A percentile compares a stretch with the other conserved stretches of the same genome.
Evolutionary conservation across 2,797 vertebrate genomes (phyloP).

Genomic region (Halcyon smyrnensis): DNA sequence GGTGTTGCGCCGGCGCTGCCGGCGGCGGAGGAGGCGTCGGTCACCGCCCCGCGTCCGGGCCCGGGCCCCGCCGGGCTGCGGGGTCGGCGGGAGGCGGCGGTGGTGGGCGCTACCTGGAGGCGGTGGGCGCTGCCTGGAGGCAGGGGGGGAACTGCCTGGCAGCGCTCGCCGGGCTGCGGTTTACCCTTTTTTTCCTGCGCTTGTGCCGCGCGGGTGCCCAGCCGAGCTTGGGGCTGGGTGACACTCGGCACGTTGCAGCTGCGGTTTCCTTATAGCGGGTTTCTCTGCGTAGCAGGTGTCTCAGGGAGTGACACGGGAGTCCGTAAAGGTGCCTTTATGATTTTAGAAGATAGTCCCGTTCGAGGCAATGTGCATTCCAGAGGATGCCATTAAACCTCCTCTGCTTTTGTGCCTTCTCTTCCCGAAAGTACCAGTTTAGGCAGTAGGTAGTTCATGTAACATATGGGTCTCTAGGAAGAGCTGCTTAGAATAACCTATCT

Average conservation of each 20-base stretch:
- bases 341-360: accelerated
- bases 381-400: accelerated
- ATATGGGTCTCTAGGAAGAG: background rate
- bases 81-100: no score
- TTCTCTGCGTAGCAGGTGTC: accelerated
- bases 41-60: no score
- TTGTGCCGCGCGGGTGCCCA: accelerated
- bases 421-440: background rate
- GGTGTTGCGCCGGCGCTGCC: background rate
- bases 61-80: no score
- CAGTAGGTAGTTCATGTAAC: background rate
- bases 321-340: accelerated
- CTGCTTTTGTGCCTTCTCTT: background rate
- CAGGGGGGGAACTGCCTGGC: background rate
- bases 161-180: no score
- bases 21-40: background rate
- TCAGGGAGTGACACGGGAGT: accelerated
- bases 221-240: accelerated
- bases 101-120: no score
- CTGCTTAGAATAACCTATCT: background rate
- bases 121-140: no score
- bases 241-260: accelerated
- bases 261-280: accelerated
- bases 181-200: background rate
- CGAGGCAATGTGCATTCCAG: accelerated